These are phyloP conservation scores for Stegodyphus dumicola DNA, from an alignment of 1,140 invertebrate species.

Conservation along the genomic window DNA sequence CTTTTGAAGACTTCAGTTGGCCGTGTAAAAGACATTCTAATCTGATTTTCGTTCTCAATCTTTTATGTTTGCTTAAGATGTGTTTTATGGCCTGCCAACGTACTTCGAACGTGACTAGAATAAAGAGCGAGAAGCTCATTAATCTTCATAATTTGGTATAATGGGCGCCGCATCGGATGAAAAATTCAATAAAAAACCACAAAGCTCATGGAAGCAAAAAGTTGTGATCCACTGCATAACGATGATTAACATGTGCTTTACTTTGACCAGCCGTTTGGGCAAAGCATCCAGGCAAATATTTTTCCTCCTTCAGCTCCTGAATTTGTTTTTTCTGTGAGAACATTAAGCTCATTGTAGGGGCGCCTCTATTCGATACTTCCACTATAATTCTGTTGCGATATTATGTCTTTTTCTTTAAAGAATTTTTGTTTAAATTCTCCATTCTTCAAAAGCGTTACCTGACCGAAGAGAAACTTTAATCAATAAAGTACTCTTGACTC, in stretches of 20 bases:
- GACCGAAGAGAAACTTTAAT: too few species aligned
- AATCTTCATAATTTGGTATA: conserved; percentile 57
- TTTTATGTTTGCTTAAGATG: conserved; percentile 56
- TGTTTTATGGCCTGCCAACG: conserved; percentile 49
- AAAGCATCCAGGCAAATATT: too few species aligned
- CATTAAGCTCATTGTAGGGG: too few species aligned
- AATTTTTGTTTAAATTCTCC: too few species aligned
- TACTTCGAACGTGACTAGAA: conserved; percentile 42
- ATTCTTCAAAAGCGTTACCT: too few species aligned
- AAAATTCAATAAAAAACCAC: conserved; percentile 52
- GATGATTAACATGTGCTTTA: conserved; percentile 44
- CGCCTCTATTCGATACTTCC: too few species aligned
- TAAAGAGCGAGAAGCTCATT: conserved; percentile 37
- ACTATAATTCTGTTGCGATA: too few species aligned
- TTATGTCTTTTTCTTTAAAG: too few species aligned
- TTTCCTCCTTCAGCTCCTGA: too few species aligned
- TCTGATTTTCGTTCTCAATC: conserved; percentile 37
- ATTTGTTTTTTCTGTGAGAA: too few species aligned
- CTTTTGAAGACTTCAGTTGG: neutral
- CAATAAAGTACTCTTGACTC: too few species aligned
- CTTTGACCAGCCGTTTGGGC: too few species aligned
- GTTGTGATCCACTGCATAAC: conserved; percentile 25
- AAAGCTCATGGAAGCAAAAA: neutral
- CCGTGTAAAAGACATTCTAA: conserved; percentile 38
- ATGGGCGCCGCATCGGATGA: conserved; percentile 45